Percentiles rank a stretch among this genome's conserved stretches.
These are phyloP conservation scores for Hyppa rectilinea DNA, from an alignment of 2,888 invertebrate genomes.

Conservation along the genomic window DNA sequence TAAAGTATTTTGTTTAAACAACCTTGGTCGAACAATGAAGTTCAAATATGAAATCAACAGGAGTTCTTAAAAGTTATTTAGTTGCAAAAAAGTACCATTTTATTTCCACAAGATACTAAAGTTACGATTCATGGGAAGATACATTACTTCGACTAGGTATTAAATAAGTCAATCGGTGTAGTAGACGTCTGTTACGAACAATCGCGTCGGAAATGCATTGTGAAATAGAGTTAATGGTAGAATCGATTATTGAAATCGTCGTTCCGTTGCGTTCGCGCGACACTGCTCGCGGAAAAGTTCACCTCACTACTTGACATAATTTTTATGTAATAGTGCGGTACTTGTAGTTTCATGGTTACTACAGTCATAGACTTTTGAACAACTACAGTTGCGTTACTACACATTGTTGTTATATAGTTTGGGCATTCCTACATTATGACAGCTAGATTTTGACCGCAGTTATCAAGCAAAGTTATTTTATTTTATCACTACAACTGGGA, in stretches of 20 bases:
- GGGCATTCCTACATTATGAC: not conserved
- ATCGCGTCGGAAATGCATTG: slow-evolving; percentile 74
- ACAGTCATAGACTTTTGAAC: too few species aligned
- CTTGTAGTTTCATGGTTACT: slow-evolving; percentile 46
- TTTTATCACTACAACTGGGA: not conserved
- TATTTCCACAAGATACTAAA: not conserved
- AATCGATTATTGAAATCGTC: slow-evolving; percentile 72
- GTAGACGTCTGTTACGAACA: slow-evolving; percentile 59
- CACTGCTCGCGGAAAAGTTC: slow-evolving; percentile 66
- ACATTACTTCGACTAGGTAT: slow-evolving; percentile 40
- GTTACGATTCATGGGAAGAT: not conserved
- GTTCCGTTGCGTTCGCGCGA: slow-evolving; percentile 69
- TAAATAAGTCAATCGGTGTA: slow-evolving; percentile 50
- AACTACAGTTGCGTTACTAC: slow-evolving; percentile 27
- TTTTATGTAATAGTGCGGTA: slow-evolving; percentile 50
- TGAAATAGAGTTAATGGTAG: slow-evolving; percentile 73
- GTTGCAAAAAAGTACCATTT: not conserved
- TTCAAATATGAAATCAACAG: not conserved
- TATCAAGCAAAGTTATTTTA: not conserved
- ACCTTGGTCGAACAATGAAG: not conserved
- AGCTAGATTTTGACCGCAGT: not conserved
- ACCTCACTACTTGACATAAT: slow-evolving; percentile 52
- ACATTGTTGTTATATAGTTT: slow-evolving; percentile 33
- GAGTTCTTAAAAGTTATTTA: not conserved
- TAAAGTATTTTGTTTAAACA: not conserved